These are phyloP conservation scores for Hirtodrosophila confusa DNA, from an alignment of 2,888 invertebrate species.

Conservation along the genomic window DNA sequence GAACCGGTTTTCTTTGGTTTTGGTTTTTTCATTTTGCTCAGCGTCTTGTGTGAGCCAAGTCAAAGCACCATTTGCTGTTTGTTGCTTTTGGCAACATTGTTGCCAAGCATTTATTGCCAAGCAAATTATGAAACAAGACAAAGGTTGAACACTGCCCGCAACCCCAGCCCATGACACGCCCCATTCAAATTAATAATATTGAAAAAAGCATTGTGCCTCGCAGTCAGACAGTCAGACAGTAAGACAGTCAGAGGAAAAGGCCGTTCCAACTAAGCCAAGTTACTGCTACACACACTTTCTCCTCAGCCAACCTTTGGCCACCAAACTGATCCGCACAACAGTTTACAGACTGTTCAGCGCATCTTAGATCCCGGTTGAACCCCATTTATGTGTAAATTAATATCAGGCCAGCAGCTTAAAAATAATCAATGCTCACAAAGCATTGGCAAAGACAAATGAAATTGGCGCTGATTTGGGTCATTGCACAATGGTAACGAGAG, in stretches of 20 bases:
- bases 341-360: conserved; percentile 3
- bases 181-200: conserved; percentile 39
- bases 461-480: conserved; percentile 75
- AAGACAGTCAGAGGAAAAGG: conserved; percentile 11
- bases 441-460: conserved; percentile 38
- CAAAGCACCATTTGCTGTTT: conserved; percentile 28
- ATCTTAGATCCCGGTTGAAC: conserved; percentile 13
- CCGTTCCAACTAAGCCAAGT: conserved; percentile 25
- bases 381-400: conserved; percentile 73
- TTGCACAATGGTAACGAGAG: conserved; percentile 78
- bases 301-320: conserved; percentile 23
- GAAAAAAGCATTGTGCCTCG: conserved; percentile 31
- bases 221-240: no score
- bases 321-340: conserved; percentile 12
- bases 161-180: conserved; percentile 35
- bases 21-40: conserved; percentile 36
- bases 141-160: not conserved
- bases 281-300: conserved; percentile 61
- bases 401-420: conserved; percentile 34
- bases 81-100: conserved; percentile 54
- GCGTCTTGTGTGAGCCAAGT: conserved; percentile 47
- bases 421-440: conserved; percentile 31
- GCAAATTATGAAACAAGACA: conserved; percentile 66
- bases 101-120: conserved; percentile 64
- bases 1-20: conserved; percentile 74